Evolutionary conservation across 2,888 invertebrate species (phyloP), one percentile per base, ranked within the genome.

Genomic region (Tipula helvola): DNA sequence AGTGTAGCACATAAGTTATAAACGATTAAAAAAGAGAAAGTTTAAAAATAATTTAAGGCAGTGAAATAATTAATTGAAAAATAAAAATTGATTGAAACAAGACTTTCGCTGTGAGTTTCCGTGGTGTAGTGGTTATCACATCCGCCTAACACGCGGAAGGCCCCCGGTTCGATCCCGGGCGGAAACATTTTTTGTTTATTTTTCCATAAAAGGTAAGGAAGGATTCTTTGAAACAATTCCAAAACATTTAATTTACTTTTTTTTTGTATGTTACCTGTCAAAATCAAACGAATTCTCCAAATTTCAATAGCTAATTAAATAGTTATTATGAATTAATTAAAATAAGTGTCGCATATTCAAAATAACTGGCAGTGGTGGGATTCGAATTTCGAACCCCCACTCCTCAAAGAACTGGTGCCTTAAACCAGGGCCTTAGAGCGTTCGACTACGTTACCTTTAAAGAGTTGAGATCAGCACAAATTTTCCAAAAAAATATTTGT

Each of bases 381-480:
- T 28, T 28, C 39, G 39, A 5, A 39, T 0, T 39, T 2, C 0
- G 2, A 2, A 5, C 39, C 16, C 52, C 16, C 52, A 16, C 91
- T 91, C 87, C 88, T 91, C 91, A 90, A 90, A 90, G 91, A 91
- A 91, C 91, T 92, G 91, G 91, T 91, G 91, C 91, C 91, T 92
- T 91, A 92, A 92, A 91, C 91, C 91, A 91, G 91, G 91, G 92
- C 92, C 91, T 92, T 92, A 91, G 91, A 92, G 91, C 91, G 90
- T 91, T 92, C 91, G 91, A 91, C 91, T 91, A 92, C 90, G 90
- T 90, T 90, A 90, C 90, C 89, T 28, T 28, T 28, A 28, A 28
- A 28, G 28, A 28, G 28, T 28, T 28, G 13, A 44, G 7, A 5
- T 10, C 1, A 57, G 5, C 52, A 16, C 5, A n/a, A n/a, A 7